Base-by-base conservation (phyloP, 2,888 invertebrate genomes). In the Drosophila ustulata region DNA sequence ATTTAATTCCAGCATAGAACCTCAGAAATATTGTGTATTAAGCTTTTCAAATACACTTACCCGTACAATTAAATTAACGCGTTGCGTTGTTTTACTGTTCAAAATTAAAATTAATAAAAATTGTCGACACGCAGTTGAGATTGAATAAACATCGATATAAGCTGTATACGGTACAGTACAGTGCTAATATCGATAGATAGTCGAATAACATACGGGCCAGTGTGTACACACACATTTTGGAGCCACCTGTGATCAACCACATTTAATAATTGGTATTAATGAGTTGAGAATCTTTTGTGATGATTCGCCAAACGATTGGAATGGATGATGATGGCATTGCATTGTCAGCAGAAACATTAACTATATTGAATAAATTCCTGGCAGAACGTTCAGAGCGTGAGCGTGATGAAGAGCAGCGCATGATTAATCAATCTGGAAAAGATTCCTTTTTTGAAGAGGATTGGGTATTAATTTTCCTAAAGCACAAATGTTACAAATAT, bases 351-450 rank as follows among this genome's bases (percentile, higher is more conserved):
- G 95, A 95, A 84, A 95, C 97, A 0, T 94, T 96, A 72, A 94
- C 94, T 57, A 96, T 96, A 1, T 93, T 97, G 0, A 95, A 96
- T 82, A 95, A 97, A 91, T 97, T 97, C 93, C 95, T 96, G 46
- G 76, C 73, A 1, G 96, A 97, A 90, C 95, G 95, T 90, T 93
- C 94, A 49, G 94, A 94, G 82, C 92, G 94, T 46, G 94, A 95
- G 80, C 94, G 93, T 69, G 93, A 94, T 74, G 92, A 94, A 41
- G 87, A 92, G 4, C 93, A 93, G 66, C 74, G 73, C 0, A 74
- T 90, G 28, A 47, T 75, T 5, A 76, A 66, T 13, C 83, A 89
- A 71, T 82, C 93, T 0, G 93, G 93, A 32, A 93, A 93, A 39
- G 93, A 93, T 55, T 91, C 93, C 30, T 92, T 93, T 75, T 93